Percentiles rank a stretch among this genome's conserved stretches.
Evolutionary conservation across 2,113 vertebrate species (phyloP).

Genomic region (Hemiprocne comata): DNA sequence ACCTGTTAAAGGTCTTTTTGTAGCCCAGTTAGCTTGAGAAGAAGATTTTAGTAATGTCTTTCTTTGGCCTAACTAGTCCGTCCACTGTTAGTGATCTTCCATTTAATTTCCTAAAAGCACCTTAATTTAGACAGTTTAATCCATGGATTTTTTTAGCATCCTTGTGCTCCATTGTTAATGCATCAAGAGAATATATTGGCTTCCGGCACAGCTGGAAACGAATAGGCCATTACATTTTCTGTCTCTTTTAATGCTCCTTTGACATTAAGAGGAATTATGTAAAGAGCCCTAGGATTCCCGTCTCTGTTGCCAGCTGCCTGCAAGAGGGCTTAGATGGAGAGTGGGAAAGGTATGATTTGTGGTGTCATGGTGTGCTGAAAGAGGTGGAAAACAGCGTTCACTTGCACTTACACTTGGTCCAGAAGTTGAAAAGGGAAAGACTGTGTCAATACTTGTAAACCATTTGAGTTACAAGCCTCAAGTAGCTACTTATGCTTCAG

Average conservation of each 20-base stretch:
- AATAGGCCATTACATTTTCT: neutral
- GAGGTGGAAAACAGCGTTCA: neutral
- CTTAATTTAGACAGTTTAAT: slow-evolving; percentile 25
- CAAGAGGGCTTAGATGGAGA: neutral
- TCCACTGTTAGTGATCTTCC: neutral
- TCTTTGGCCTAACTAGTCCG: neutral
- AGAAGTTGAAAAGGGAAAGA: neutral
- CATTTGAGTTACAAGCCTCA: neutral
- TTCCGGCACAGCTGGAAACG: slow-evolving; percentile 16
- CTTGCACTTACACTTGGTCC: neutral
- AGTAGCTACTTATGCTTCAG: neutral
- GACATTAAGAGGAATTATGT: neutral
- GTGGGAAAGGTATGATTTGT: slow-evolving; percentile 26
- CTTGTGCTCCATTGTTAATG: neutral
- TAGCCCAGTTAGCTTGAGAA: neutral
- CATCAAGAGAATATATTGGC: neutral
- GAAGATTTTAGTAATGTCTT: neutral
- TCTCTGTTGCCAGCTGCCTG: neutral
- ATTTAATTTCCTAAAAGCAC: neutral
- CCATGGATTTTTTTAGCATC: neutral
- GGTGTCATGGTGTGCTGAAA: neutral
- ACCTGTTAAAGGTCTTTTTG: neutral
- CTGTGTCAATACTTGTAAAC: neutral
- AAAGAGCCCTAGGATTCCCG: slow-evolving; percentile 11
- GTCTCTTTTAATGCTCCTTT: neutral